A percentile compares a stretch with the other conserved stretches of the same genome.
Conservation (phyloP, 2,888 invertebrate genomes). For the Mystacides longicornis region DNA sequence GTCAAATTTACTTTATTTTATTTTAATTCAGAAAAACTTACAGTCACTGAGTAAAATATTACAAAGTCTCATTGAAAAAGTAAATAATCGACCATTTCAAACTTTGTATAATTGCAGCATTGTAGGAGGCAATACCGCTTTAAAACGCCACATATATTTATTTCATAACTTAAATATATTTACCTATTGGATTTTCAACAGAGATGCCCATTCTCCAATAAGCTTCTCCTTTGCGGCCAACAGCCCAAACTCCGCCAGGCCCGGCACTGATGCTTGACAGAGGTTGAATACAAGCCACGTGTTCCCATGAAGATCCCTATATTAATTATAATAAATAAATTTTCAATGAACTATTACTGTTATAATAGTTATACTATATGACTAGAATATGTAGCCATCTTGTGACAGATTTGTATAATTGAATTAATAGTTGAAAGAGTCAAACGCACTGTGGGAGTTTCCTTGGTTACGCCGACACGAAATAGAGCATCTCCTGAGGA, state of each 20-base stretch:
- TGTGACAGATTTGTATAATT: background rate
- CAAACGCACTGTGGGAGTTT: constrained; percentile 45
- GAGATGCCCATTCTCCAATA: constrained; percentile 74
- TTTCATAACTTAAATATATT: constrained; percentile 18
- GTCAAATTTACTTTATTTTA: too few species aligned
- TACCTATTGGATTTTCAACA: constrained; percentile 55
- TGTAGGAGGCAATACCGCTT: too few species aligned
- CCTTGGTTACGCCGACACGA: constrained; percentile 65
- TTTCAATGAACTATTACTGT: background rate
- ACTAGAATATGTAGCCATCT: background rate
- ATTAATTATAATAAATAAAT: background rate
- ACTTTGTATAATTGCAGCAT: too few species aligned
- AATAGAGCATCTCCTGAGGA: constrained; percentile 80
- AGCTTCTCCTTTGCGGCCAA: constrained; percentile 78
- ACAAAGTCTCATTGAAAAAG: too few species aligned
- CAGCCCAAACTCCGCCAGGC: constrained; percentile 72
- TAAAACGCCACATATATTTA: too few species aligned
- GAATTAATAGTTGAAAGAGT: background rate
- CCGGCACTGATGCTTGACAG: constrained; percentile 66
- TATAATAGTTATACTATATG: background rate
- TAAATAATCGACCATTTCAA: too few species aligned
- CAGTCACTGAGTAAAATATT: too few species aligned
- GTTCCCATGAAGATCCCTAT: constrained; percentile 74
- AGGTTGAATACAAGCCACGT: constrained; percentile 73
- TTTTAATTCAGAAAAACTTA: too few species aligned